Evolutionary conservation across 1,140 invertebrate genomes (phyloP).

Genomic region (Cataglyphis hispanica): DNA sequence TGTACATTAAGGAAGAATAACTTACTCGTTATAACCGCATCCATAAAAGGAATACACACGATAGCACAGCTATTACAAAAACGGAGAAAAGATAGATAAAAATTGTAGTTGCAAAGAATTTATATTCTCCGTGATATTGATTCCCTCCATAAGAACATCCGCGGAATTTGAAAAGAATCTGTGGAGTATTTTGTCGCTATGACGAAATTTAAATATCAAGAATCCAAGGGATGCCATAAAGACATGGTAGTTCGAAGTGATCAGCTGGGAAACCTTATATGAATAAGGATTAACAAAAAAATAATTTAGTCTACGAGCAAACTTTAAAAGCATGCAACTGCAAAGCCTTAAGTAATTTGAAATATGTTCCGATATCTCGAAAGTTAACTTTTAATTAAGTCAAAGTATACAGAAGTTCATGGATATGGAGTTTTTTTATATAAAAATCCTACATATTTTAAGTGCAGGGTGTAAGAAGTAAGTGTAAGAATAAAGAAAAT

Average conservation of each 20-base stretch:
- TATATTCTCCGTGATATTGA: conserved; percentile 44
- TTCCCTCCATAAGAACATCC: conserved; percentile 15
- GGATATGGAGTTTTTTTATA: not conserved
- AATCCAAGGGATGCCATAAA: conserved; percentile 33
- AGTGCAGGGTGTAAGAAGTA: too few species aligned
- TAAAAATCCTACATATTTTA: not conserved
- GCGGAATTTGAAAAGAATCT: conserved; percentile 48
- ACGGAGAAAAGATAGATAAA: not conserved
- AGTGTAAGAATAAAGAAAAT: too few species aligned
- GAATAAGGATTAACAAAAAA: not conserved
- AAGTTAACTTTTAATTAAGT: conserved; percentile 43
- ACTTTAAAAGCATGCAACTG: conserved; percentile 26
- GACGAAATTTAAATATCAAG: conserved; percentile 67
- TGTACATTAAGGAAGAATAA: not conserved
- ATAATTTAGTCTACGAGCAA: not conserved
- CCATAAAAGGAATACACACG: not conserved
- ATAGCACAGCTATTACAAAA: not conserved
- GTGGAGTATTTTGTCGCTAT: conserved; percentile 16
- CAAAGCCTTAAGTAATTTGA: conserved; percentile 1
- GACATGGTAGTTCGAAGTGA: not conserved
- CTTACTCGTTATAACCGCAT: not conserved
- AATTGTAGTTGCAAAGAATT: conserved; percentile 23
- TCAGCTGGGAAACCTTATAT: conserved; percentile 13
- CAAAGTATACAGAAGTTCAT: not conserved
- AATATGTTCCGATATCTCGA: not conserved